phyloP scores from a whole-genome alignment of 2,113 vertebrate genomes.

The Xerus inauris region DNA sequence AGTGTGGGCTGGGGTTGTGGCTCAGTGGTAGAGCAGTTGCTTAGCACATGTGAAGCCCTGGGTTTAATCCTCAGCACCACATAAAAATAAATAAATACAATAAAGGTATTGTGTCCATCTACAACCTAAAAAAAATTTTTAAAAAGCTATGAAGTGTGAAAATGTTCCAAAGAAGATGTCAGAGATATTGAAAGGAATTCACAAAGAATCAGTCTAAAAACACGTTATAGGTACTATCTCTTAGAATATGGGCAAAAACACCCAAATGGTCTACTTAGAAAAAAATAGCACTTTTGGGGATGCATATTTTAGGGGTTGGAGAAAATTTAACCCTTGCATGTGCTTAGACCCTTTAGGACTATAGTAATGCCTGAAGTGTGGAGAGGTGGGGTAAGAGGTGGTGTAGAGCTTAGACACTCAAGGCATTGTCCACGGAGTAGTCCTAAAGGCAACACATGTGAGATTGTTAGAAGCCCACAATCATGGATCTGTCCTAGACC shows the following conservation, averaged over 20 bases:
- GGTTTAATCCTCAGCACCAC: neutral
- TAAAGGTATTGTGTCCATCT: too few species aligned
- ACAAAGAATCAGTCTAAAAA: slow-evolving; percentile 23
- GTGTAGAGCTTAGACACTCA: neutral
- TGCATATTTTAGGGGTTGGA: neutral
- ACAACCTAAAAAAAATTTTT: too few species aligned
- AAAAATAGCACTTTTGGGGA: neutral
- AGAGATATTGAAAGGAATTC: neutral
- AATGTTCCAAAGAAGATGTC: neutral
- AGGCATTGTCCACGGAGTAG: neutral
- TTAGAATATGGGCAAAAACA: neutral
- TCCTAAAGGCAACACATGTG: neutral
- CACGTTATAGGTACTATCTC: neutral
- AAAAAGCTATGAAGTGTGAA: neutral
- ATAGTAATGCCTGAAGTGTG: neutral
- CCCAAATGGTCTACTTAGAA: neutral
- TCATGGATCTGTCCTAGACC: neutral
- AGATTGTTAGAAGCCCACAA: neutral
- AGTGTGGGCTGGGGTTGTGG: neutral
- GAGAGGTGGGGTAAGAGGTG: neutral
- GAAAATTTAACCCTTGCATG: neutral
- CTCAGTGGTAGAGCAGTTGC: too few species aligned
- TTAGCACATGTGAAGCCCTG: too few species aligned
- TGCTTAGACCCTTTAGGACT: neutral
- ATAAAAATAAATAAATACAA: neutral